Base-by-base conservation (phyloP, 2,888 invertebrate genomes). In the Amitus sp. region DNA sequence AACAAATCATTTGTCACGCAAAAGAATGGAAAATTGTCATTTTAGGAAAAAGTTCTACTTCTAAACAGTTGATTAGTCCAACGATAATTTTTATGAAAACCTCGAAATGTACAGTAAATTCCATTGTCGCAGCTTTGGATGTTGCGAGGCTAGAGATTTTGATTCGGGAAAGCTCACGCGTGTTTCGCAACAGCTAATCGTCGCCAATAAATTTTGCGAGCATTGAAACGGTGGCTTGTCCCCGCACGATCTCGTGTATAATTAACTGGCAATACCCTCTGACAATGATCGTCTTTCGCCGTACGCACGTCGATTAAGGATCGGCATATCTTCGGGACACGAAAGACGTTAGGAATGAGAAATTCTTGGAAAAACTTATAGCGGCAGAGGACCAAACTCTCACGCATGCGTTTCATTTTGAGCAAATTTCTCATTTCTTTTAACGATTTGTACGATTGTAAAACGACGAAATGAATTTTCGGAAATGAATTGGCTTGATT, bases 281-380 rank as follows among this genome's bases (percentile, higher is more conserved):
- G 66, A 66, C 66, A 66, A 66, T 66, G 71, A 68, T 68, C 67
- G 52, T 66, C 68, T 70, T 70, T 68, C 66, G 64, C 66, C 66
- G 66, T 65, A 65, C 60, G 45, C 64, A 69, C 68, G 66, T 65
- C 69, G 66, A 69, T 71, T 68, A 69, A 62, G 65, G 62, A 67
- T 71, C 69, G 65, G 62, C 66, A 60, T 66, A 68, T 59, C 64
- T 56, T 54, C 62, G 56, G 54, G 40, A 48, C 47, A 46, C 61
- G 55, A 58, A 54, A 58, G 61, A 7, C 4, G 58, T 50, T 34
- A 52, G 58, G 59, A 62, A 58, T 62, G 63, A 66, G 59, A 67
- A 64, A 62, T 66, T 67, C 66, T 51, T 62, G 62, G 62, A 58
- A 65, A 65, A 65, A 64, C 64, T 64, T 60, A 60, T 64, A 60